Evolutionary conservation across 2,113 vertebrate species (phyloP), one percentile per base, ranked within the genome.

Genomic region (Motacilla tschutschensis): DNA sequence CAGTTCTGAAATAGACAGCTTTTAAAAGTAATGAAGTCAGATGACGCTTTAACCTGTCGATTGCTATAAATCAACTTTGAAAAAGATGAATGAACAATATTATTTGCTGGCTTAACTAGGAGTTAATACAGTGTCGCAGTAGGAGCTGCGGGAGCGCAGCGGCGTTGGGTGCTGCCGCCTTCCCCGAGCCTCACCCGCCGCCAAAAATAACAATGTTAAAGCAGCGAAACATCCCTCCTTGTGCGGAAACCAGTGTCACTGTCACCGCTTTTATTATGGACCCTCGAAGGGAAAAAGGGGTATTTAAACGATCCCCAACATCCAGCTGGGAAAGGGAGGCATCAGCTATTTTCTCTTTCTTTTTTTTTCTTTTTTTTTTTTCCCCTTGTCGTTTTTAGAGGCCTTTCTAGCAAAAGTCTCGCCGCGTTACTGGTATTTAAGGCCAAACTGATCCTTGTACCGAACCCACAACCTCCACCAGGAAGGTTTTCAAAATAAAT

Each of bases 11-110:
- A 96, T 93, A 95, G 96, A 95, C 96, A 96, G 96, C 96, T 96
- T 96, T 97, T 96, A 97, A 96, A 96, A 96, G 95, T 96, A 96
- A 97, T 97, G 95, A 97, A 97, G 96, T 97, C 97, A 96, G 95
- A 95, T 95, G 95, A 96, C 92, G 95, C 94, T 96, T 97, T 96
- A 97, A 97, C 96, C 97, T 95, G 96, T 96, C 94, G 91, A 95
- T 96, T 93, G 96, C 91, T 94, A 95, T 97, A 96, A 96, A 97
- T 97, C 96, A 97, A 91, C 92, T 92, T 93, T 14, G 95, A 95
- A 95, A 96, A 96, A 95, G 95, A 94, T 58, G 78, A 94, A 94
- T 93, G 93, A 93, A 95, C 95, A 95, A 92, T 93, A 96, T 90
- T 92, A 92, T 94, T 92, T 86, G 93, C 92, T 74, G 43, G 47